A percentile compares a stretch with the other conserved stretches of the same genome.
These are phyloP conservation scores for Saccopteryx bilineata DNA, from an alignment of 2,113 vertebrate species.

Conservation along the genomic window DNA sequence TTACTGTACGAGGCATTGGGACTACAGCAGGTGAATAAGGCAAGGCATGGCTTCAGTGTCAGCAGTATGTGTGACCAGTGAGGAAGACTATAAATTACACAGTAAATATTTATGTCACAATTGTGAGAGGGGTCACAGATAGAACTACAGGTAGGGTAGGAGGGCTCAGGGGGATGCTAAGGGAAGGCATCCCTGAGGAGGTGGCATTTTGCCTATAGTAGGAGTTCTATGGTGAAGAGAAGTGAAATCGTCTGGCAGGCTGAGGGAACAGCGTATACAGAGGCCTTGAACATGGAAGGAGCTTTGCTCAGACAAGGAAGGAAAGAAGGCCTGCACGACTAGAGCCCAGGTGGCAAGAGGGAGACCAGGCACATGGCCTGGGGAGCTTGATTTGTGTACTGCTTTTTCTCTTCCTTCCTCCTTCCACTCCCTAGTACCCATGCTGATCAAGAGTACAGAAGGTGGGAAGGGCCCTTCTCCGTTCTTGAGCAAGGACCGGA, in stretches of 20 bases:
- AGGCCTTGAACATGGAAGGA: background rate
- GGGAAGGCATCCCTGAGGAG: background rate
- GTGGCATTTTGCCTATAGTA: background rate
- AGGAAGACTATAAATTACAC: conserved; percentile 10
- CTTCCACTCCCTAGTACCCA: background rate
- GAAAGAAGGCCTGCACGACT: background rate
- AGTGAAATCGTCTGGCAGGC: background rate
- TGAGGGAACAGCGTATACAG: background rate
- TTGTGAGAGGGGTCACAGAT: background rate
- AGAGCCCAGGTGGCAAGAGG: background rate
- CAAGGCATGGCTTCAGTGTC: background rate
- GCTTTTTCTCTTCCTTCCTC: background rate
- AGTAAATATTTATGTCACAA: background rate
- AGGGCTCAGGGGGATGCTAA: background rate
- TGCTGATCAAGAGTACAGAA: background rate
- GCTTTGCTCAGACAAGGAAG: background rate
- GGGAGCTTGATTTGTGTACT: background rate
- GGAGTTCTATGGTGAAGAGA: background rate
- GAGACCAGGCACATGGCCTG: background rate
- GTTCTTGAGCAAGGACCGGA: background rate
- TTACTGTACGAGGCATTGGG: background rate
- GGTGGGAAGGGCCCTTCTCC: background rate
- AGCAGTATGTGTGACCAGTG: background rate
- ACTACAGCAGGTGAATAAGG: background rate
- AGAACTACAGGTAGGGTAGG: background rate